Conservation (phyloP, 1,140 invertebrate genomes). For the Belonocnema kinseyi region DNA sequence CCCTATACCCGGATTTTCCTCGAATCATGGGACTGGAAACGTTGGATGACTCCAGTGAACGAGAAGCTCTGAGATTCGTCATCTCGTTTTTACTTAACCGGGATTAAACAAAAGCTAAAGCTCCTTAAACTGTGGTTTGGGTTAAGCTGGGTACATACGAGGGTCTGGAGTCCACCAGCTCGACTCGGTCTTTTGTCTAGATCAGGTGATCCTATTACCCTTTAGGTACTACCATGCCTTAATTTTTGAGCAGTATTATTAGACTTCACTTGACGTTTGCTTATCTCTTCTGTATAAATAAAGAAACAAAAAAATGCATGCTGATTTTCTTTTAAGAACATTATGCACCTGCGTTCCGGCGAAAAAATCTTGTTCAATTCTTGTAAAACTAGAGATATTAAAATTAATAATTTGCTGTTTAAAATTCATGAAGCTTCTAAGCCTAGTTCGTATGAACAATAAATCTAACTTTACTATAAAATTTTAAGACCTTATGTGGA, state of each 20-base stretch:
- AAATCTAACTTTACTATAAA: too few relatives aligned
- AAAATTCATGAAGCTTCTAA: too few relatives aligned
- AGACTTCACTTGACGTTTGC: neutral
- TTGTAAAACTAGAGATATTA: too few relatives aligned
- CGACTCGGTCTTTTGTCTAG: conserved; percentile 60
- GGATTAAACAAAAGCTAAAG: conserved; percentile 75
- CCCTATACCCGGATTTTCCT: conserved; percentile 48
- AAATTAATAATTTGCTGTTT: too few relatives aligned
- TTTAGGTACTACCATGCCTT: conserved; percentile 42
- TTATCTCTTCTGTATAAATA: neutral
- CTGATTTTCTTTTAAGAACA: too few relatives aligned
- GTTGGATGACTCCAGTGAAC: conserved; percentile 55
- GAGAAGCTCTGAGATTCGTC: conserved; percentile 54
- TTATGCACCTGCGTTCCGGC: too few relatives aligned
- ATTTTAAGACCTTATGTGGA: too few relatives aligned
- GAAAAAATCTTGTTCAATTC: too few relatives aligned
- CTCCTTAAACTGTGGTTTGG: conserved; percentile 74
- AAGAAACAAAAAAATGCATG: too few relatives aligned
- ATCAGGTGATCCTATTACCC: conserved; percentile 63
- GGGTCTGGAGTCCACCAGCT: conserved; percentile 58
- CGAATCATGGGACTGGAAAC: conserved; percentile 61
- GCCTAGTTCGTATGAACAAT: too few relatives aligned
- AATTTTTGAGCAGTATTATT: neutral
- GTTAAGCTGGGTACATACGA: conserved; percentile 74
- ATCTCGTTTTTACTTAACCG: conserved; percentile 72